Conservation (phyloP, 1,140 invertebrate species). For the Agraylea sexmaculata region DNA sequence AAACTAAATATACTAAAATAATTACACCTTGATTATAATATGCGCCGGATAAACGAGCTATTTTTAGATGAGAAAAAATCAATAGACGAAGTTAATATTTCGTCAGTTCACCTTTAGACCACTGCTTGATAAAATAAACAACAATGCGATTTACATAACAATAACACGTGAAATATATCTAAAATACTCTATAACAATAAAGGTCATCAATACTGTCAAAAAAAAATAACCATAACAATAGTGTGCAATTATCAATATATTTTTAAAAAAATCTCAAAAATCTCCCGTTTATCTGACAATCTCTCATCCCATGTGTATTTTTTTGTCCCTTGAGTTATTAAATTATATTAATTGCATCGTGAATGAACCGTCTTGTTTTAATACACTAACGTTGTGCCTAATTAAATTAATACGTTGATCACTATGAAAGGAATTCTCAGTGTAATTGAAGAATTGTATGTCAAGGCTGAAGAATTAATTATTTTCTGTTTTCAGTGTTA, state of each 20-base stretch:
- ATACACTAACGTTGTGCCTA: constrained; percentile 1
- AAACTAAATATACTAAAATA: constrained; percentile 5
- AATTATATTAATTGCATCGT: neutral
- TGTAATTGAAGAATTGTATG: neutral
- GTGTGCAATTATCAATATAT: no score
- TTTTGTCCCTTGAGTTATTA: constrained; percentile 6
- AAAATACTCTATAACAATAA: no score
- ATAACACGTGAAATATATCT: no score
- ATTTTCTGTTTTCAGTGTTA: constrained; percentile 26
- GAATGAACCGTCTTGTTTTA: neutral
- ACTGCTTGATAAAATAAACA: constrained; percentile 1
- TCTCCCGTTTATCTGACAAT: no score
- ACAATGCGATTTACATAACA: no score
- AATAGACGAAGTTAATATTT: neutral
- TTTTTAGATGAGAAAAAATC: neutral
- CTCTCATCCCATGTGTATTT: constrained; percentile 31
- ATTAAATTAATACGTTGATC: neutral
- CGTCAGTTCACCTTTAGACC: neutral
- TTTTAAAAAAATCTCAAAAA: no score
- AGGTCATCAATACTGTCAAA: no score
- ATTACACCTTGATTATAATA: neutral
- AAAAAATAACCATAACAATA: no score
- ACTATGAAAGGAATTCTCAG: neutral
- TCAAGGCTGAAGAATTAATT: constrained; percentile 1
- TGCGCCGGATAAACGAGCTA: neutral